phyloP scores from a whole-genome alignment of 2,797 vertebrate species.

The Eurystomus glaucurus region DNA sequence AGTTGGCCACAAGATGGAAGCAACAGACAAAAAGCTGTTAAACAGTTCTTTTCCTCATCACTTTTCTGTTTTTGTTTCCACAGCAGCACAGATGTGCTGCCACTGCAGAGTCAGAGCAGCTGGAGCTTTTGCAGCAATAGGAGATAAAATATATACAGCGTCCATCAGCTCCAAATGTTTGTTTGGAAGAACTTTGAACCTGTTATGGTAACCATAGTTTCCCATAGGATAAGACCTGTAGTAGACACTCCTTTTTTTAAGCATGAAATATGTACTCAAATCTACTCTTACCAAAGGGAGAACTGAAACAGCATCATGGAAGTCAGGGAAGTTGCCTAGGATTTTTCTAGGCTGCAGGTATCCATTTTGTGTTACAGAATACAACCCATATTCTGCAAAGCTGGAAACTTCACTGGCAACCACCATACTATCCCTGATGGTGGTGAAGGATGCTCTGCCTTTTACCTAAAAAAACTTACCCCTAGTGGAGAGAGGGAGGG shows the following conservation, averaged over 20 bases:
- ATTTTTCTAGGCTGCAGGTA: background rate
- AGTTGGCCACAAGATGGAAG: conserved; percentile 83
- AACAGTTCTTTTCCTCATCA: background rate
- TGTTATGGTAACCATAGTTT: background rate
- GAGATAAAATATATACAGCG: background rate
- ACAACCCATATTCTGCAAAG: background rate
- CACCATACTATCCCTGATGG: background rate
- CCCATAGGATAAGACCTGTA: background rate
- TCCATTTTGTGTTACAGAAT: background rate
- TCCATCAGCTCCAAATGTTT: background rate
- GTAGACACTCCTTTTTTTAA: background rate
- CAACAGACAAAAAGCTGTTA: conserved; percentile 72
- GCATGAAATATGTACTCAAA: background rate
- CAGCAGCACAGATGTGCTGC: background rate
- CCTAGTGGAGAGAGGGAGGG: background rate
- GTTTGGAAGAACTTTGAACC: background rate
- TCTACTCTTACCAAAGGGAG: background rate
- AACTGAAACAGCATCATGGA: background rate
- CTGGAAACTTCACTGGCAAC: background rate
- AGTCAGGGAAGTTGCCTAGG: background rate
- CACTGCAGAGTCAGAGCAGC: background rate
- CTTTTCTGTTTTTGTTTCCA: background rate
- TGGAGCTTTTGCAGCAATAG: background rate
- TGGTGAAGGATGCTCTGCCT: accelerated
- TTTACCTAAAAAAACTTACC: background rate